Base-by-base conservation (phyloP, 2,113 vertebrate species). In the Mixornis gularis region DNA sequence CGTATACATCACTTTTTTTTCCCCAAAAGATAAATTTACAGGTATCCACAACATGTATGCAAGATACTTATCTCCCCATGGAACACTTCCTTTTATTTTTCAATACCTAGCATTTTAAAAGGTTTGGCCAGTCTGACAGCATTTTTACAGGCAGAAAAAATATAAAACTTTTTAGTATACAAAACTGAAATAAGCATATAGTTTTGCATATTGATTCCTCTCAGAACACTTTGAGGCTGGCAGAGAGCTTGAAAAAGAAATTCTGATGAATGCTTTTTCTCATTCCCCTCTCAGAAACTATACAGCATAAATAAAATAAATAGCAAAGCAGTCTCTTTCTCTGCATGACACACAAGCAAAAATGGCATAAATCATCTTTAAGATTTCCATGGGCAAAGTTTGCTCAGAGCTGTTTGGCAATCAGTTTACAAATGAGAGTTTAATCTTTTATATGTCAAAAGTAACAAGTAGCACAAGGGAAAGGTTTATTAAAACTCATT, bases 251-350 rank as follows among this genome's bases (percentile, higher is more conserved):
- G 66, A 59, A 85, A 52, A 82, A 85, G 78, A 89, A 94, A 87
- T 85, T 87, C 38, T 91, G 74, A 92, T 72, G 2, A 73, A 92
- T 52, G n/a, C 2, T 56, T 80, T 91, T 80, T 87, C 55, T 66
- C 51, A 55, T 89, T 81, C 53, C 85, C 40, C 34, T 88, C 70
- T 92, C 63, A 66, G 73, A 81, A 90, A 79, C 24, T 66, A 83
- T 87, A 70, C 1, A 11, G 51, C 46, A 92, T 87, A 94, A 91
- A 93, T 70, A 93, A 95, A 95, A 94, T 59, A 89, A 91, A 89
- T 80, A 80, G 46, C 58, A 65, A 92, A 89, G 29, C 36, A 91
- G 40, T 70, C 38, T 90, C 76, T 85, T 77, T 89, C 72, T 68
- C 41, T 77, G 43, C 63, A 40, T 52, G 63, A 79, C 36, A 21